Percentiles rank a stretch among this genome's conserved stretches.
Conservation (phyloP, 2,888 invertebrate species). For the Drosophila kuntzei region DNA sequence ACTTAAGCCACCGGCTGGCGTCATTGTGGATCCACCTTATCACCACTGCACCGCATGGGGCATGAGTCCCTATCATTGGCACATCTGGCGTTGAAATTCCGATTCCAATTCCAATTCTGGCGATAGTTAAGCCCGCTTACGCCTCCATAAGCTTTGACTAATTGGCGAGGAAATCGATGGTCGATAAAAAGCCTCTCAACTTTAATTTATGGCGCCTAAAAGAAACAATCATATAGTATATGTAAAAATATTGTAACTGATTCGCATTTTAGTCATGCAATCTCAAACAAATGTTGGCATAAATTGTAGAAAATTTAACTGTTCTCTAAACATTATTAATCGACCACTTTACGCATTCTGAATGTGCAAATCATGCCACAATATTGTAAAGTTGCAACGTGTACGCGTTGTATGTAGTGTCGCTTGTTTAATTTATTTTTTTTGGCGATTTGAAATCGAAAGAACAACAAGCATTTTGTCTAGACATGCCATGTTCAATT, state of each 20-base stretch:
- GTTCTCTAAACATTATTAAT: conserved; percentile 66
- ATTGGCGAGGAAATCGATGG: conserved; percentile 69
- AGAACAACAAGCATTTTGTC: conserved; percentile 73
- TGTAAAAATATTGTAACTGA: conserved; percentile 11
- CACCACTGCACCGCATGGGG: conserved; percentile 35
- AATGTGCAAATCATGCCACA: conserved; percentile 68
- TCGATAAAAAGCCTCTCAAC: conserved; percentile 32
- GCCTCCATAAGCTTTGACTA: conserved; percentile 71
- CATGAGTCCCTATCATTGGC: conserved; percentile 53
- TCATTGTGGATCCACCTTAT: conserved; percentile 62
- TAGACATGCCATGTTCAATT: conserved; percentile 67
- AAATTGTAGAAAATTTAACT: conserved; percentile 69
- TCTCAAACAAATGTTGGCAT: conserved; percentile 41
- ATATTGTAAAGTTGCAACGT: conserved; percentile 35
- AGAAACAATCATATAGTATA: not conserved
- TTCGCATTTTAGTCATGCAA: conserved; percentile 42
- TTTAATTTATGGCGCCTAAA: conserved; percentile 51
- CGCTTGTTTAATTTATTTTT: not conserved
- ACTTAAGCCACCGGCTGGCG: conserved; percentile 60
- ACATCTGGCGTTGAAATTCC: conserved; percentile 66
- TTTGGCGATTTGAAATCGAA: conserved; percentile 46
- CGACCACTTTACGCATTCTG: conserved; percentile 65
- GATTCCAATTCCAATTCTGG: conserved; percentile 43
- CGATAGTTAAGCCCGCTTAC: conserved; percentile 53
- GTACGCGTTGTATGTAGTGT: conserved; percentile 10